phyloP scores from a whole-genome alignment of 2,797 vertebrate genomes.

The Liparis tanakae region DNA sequence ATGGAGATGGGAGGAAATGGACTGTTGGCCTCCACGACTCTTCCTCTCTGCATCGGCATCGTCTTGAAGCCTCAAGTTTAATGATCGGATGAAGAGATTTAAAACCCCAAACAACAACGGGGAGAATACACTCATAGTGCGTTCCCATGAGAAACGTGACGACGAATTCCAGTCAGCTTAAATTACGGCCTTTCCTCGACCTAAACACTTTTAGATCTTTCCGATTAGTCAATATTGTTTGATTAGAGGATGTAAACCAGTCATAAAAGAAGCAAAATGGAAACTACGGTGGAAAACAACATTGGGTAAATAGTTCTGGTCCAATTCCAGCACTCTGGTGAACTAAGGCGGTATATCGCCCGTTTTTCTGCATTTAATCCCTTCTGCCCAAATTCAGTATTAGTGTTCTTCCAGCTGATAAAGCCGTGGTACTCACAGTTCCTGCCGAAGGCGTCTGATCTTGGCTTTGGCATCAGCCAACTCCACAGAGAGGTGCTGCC shows the following conservation, averaged over 20 bases:
- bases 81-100: not conserved
- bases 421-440: constrained; percentile 89
- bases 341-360: not conserved
- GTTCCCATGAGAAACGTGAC: not conserved
- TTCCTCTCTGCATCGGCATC: constrained; percentile 19
- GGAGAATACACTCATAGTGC: not conserved
- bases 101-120: not conserved
- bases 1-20: constrained; percentile 38
- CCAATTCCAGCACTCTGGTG: not conserved
- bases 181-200: not conserved
- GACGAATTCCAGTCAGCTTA: not conserved
- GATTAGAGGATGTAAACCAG: not conserved
- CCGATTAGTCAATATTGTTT: not conserved
- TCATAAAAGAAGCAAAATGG: constrained; percentile 9
- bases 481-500: constrained; percentile 96
- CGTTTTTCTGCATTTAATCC: constrained; percentile 10
- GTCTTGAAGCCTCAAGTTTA: constrained; percentile 6
- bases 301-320: not conserved
- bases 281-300: constrained; percentile 5
- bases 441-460: constrained; percentile 94
- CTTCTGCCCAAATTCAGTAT: constrained; percentile 6
- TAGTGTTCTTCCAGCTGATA: constrained; percentile 10
- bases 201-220: not conserved
- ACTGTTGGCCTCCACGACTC: constrained; percentile 8
- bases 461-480: constrained; percentile 96